Evolutionary conservation across 1,140 invertebrate species (phyloP).

Genomic region (Drosophila grimshawi): DNA sequence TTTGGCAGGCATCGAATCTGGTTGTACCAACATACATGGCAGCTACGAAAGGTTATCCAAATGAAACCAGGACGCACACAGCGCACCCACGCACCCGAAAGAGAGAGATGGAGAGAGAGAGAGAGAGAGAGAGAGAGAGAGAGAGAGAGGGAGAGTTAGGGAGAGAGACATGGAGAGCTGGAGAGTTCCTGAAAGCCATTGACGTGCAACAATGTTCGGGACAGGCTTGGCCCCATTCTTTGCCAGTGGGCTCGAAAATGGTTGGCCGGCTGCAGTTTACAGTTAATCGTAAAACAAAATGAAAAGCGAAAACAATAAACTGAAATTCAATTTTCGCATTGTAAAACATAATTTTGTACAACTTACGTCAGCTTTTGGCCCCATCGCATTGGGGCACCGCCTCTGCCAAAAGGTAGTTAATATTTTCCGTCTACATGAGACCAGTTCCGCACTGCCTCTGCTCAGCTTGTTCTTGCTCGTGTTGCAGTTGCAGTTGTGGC

Average conservation of each 20-base stretch:
- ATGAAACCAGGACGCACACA: slow-evolving; percentile 9
- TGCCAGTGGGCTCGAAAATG: slow-evolving; percentile 16
- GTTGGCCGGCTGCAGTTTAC: slow-evolving; percentile 39
- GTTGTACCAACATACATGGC: slow-evolving; percentile 7
- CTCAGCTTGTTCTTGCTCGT: slow-evolving; percentile 11
- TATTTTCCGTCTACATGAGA: slow-evolving; percentile 43
- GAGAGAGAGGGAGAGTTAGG: background rate
- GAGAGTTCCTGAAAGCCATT: slow-evolving; percentile 22
- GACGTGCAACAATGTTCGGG: slow-evolving; percentile 46
- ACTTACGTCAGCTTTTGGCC: slow-evolving; percentile 44
- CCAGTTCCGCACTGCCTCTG: background rate
- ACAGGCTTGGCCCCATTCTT: slow-evolving; percentile 8
- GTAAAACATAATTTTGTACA: slow-evolving; percentile 68
- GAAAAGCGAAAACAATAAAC: slow-evolving; percentile 53
- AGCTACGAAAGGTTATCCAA: slow-evolving; percentile 18
- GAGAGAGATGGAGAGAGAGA: background rate
- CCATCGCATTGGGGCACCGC: slow-evolving; percentile 6
- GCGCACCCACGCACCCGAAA: background rate
- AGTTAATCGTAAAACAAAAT: slow-evolving; percentile 55
- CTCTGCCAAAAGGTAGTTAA: slow-evolving; percentile 41
- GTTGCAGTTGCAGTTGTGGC: background rate
- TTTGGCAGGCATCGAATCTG: slow-evolving; percentile 36
- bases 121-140: background rate
- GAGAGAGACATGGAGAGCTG: slow-evolving; percentile 4
- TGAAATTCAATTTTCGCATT: slow-evolving; percentile 65